These are phyloP conservation scores for Sebastes diploproa DNA, from an alignment of 2,797 vertebrate genomes.

Conservation along the genomic window DNA sequence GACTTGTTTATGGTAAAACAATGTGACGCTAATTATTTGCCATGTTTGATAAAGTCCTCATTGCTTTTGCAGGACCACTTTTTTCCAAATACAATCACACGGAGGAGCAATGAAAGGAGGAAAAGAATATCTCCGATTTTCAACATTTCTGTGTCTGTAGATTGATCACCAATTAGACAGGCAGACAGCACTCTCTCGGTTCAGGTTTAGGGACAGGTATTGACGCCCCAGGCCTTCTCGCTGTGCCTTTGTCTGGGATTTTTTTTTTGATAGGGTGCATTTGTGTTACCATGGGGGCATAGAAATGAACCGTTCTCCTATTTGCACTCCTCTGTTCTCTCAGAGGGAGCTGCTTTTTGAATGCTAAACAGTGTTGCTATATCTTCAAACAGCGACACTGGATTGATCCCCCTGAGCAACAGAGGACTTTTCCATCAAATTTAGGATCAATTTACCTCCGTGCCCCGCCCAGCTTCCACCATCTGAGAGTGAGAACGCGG, in stretches of 20 bases:
- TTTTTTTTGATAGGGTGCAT: slow-evolving; percentile 49
- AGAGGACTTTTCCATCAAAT: slow-evolving; percentile 68
- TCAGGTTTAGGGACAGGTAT: slow-evolving; percentile 63
- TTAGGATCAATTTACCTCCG: slow-evolving; percentile 60
- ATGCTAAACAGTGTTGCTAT: slow-evolving; percentile 67
- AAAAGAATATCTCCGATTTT: slow-evolving; percentile 22
- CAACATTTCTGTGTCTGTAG: slow-evolving; percentile 19
- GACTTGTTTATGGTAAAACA: slow-evolving; percentile 19
- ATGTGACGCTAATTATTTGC: neutral
- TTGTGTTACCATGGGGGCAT: slow-evolving; percentile 57
- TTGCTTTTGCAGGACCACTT: neutral
- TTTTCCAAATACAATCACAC: neutral
- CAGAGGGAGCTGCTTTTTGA: slow-evolving; percentile 54
- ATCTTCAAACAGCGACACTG: slow-evolving; percentile 64
- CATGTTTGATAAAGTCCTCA: neutral
- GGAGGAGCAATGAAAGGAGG: neutral
- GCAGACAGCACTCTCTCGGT: slow-evolving; percentile 28
- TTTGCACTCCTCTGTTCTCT: slow-evolving; percentile 63
- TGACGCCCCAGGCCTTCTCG: slow-evolving; percentile 62
- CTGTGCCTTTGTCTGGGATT: slow-evolving; percentile 54
- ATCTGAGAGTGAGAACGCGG: slow-evolving; percentile 27
- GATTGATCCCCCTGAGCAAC: slow-evolving; percentile 67
- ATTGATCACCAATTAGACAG: slow-evolving; percentile 71
- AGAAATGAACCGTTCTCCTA: slow-evolving; percentile 62
- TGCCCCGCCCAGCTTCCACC: slow-evolving; percentile 31